A percentile compares a stretch with the other conserved stretches of the same genome.
phyloP scores from a whole-genome alignment of 2,113 vertebrate species.

The Cyphomyrus discorhynchus region DNA sequence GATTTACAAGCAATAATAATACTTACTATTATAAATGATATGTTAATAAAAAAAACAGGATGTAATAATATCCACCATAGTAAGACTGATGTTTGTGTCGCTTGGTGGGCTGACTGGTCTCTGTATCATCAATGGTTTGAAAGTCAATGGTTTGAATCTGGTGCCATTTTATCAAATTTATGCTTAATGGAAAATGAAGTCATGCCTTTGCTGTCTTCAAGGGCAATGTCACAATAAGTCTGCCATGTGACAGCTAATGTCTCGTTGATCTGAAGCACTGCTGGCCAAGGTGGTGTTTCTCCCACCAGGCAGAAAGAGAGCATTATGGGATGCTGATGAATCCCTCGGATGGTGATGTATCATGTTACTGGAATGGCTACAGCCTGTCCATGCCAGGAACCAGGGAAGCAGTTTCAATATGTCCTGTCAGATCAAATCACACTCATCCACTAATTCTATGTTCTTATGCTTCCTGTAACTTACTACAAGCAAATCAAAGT shows the following conservation, averaged over 20 bases:
- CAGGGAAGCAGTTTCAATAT: background rate
- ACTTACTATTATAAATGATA: background rate
- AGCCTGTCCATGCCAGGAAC: background rate
- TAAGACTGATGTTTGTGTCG: background rate
- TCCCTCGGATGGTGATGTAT: background rate
- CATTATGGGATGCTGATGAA: background rate
- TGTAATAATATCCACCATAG: background rate
- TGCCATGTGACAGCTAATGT: background rate
- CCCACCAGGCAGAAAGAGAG: background rate
- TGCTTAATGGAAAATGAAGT: background rate
- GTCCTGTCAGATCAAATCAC: slow-evolving; percentile 6
- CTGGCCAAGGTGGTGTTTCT: background rate
- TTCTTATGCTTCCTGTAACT: background rate
- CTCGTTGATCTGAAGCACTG: background rate
- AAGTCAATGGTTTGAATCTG: background rate
- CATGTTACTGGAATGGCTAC: background rate
- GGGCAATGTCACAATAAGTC: background rate
- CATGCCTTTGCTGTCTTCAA: background rate
- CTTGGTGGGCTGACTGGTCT: background rate
- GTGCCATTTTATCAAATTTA: background rate
- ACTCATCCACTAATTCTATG: background rate
- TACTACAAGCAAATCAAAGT: background rate
- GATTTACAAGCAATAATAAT: background rate
- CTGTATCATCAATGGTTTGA: background rate
- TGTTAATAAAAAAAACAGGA: background rate